These are phyloP conservation scores for Salpingus planirostris DNA, from an alignment of 2,888 invertebrate genomes.

Conservation along the genomic window DNA sequence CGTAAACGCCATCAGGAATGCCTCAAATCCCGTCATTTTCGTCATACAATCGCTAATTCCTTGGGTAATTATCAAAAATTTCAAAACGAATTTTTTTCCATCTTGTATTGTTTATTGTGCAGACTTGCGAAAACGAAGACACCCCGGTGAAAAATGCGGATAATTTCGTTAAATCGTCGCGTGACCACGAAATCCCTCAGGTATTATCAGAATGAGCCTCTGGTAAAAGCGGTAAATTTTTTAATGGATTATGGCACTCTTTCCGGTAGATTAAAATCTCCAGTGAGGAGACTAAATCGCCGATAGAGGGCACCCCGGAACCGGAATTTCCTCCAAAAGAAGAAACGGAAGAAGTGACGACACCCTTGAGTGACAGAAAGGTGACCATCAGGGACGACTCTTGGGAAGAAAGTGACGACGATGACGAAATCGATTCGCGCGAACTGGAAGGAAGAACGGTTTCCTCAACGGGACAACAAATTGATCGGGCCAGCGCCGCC, in stretches of 20 bases:
- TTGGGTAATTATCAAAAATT: too few species aligned
- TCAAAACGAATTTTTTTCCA: too few species aligned
- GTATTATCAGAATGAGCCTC: too few species aligned
- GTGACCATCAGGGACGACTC: constrained; percentile 15
- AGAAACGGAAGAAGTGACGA: constrained; percentile 1
- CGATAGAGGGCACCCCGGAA: neutral
- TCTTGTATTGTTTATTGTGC: too few species aligned
- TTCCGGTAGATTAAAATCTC: too few species aligned
- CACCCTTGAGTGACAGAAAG: constrained; percentile 1
- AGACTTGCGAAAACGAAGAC: too few species aligned
- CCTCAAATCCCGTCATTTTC: constrained; percentile 81
- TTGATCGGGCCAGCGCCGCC: constrained; percentile 81
- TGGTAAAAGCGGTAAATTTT: too few species aligned
- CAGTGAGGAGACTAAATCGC: too few species aligned
- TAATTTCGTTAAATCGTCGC: too few species aligned
- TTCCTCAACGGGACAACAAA: constrained; percentile 70
- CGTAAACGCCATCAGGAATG: constrained; percentile 86
- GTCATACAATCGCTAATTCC: constrained; percentile 77
- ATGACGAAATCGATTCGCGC: constrained; percentile 60
- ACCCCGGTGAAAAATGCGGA: too few species aligned
- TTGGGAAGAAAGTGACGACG: constrained; percentile 43
- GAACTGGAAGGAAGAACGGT: constrained; percentile 73
- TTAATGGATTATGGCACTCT: too few species aligned
- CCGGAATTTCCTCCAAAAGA: neutral
- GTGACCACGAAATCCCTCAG: too few species aligned